Evolutionary conservation across 2,888 invertebrate genomes (phyloP).

Genomic region (Drosophila affinis): DNA sequence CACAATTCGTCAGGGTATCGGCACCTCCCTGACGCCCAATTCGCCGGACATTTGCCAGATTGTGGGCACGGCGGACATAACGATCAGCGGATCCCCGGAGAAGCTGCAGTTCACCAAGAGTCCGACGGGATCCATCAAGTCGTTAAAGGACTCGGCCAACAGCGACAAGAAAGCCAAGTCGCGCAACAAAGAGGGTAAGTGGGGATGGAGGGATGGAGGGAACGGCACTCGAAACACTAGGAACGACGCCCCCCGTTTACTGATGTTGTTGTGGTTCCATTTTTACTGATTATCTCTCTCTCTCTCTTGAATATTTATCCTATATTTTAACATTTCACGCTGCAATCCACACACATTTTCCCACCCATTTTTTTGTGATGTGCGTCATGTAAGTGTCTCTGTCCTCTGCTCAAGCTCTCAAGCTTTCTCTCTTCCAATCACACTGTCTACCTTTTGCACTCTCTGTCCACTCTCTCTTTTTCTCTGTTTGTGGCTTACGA

Average conservation of each 20-base stretch:
- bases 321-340: slow-evolving; percentile 18
- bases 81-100: slow-evolving; percentile 78
- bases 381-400: slow-evolving; percentile 33
- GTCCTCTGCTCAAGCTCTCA: not conserved
- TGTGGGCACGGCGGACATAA: slow-evolving; percentile 76
- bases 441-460: slow-evolving; percentile 1
- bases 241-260: not conserved
- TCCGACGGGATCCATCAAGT: slow-evolving; percentile 85
- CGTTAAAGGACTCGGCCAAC: slow-evolving; percentile 84
- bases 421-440: not conserved
- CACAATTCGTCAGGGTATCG: slow-evolving; percentile 83
- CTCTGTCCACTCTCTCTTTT: not conserved
- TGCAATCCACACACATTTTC: slow-evolving; percentile 13
- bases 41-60: slow-evolving; percentile 82
- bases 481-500: not conserved
- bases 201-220: not conserved
- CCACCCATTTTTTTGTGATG: slow-evolving; percentile 9
- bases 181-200: slow-evolving; percentile 84
- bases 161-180: slow-evolving; percentile 82
- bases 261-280: not conserved
- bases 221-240: not conserved
- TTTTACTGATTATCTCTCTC: slow-evolving; percentile 6
- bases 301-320: not conserved
- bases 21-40: slow-evolving; percentile 81
- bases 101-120: slow-evolving; percentile 84